Conservation (phyloP, 2,888 invertebrate species). For the Idaea biselata region DNA sequence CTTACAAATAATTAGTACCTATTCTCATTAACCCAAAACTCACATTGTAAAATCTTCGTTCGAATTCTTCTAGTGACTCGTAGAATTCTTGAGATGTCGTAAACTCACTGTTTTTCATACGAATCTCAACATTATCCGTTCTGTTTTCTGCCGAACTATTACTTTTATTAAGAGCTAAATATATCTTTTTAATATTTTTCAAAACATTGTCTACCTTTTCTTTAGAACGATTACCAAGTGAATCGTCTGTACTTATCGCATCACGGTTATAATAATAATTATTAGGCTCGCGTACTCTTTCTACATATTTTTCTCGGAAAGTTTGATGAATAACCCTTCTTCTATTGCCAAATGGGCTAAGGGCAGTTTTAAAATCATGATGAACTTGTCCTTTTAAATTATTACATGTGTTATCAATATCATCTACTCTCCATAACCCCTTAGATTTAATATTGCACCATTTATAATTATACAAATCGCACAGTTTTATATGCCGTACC, state of each 20-base stretch:
- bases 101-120: not conserved
- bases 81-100: not conserved
- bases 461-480: not conserved
- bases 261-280: not conserved
- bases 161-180: not conserved
- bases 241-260: not conserved
- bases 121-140: not conserved
- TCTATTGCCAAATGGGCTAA: not conserved
- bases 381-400: not conserved
- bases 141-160: not conserved
- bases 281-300: not conserved
- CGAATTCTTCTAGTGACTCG: slow-evolving; percentile 38
- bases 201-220: not conserved
- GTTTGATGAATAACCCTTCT: not conserved
- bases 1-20: too few relatives aligned
- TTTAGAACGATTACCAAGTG: not conserved
- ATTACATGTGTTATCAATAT: not conserved
- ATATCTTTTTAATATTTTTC: not conserved
- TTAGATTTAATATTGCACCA: not conserved
- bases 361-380: not conserved
- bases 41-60: slow-evolving; percentile 47
- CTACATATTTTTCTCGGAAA: not conserved
- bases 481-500: not conserved
- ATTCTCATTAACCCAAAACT: slow-evolving; percentile 15
- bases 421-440: not conserved